phyloP scores from a whole-genome alignment of 2,113 vertebrate species.

The Campylorhamphus procurvoides region DNA sequence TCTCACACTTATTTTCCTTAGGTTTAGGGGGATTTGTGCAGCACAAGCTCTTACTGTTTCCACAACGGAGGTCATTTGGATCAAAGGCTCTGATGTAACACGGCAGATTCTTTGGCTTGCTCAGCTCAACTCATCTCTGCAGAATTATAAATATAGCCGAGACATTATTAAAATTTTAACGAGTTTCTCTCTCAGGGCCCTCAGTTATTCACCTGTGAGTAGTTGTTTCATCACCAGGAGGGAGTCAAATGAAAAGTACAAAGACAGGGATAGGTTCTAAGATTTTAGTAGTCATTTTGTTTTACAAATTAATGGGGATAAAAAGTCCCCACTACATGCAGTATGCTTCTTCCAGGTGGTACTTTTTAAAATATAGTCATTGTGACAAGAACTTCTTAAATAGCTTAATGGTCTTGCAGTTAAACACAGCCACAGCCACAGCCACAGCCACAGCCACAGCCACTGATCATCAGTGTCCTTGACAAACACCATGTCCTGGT shows the following conservation, averaged over 20 bases:
- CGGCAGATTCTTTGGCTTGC: not conserved
- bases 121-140: not conserved
- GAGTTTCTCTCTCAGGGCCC: conserved; percentile 45
- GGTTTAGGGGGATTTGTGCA: not conserved
- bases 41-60: not conserved
- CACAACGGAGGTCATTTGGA: not conserved
- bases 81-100: conserved; percentile 36
- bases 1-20: not conserved
- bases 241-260: conserved; percentile 50
- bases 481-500: not conserved
- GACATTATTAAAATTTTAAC: conserved; percentile 61
- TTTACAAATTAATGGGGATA: conserved; percentile 21
- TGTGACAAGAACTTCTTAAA: conserved; percentile 28
- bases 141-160: not conserved
- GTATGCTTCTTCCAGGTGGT: conserved; percentile 48
- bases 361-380: conserved; percentile 53
- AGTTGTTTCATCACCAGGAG: conserved; percentile 53
- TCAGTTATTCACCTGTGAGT: conserved; percentile 49
- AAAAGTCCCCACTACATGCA: conserved; percentile 25
- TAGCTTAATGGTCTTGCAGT: not conserved
- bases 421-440: not conserved
- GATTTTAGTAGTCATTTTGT: not conserved
- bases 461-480: not conserved
- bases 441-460: not conserved
- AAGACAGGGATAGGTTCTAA: conserved; percentile 1